phyloP scores from a whole-genome alignment of 2,113 vertebrate genomes.

The Phrynosoma blainvillii region DNA sequence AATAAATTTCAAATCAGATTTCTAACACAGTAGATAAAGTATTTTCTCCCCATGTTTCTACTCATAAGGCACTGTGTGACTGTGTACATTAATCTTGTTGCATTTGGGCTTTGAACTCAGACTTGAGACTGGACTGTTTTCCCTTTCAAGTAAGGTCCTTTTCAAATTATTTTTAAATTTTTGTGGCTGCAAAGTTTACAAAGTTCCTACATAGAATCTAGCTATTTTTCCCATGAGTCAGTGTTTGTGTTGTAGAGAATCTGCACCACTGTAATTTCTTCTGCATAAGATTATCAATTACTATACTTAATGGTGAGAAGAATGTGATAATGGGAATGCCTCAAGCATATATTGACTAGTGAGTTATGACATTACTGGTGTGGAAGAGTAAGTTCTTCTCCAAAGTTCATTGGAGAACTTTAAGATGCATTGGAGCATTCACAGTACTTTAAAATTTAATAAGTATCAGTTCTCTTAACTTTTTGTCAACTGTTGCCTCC shows the following conservation, averaged over 20 bases:
- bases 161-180: not conserved
- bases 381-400: not conserved
- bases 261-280: not conserved
- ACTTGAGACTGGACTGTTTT: not conserved
- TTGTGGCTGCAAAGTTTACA: not conserved
- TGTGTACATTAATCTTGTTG: not conserved
- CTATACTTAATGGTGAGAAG: not conserved
- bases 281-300: not conserved
- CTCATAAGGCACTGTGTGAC: not conserved
- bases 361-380: not conserved
- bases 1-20: conserved; percentile 15
- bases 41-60: not conserved
- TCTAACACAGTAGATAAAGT: not conserved
- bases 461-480: not conserved
- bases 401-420: not conserved
- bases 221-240: not conserved
- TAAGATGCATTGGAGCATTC: not conserved
- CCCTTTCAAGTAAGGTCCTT: not conserved
- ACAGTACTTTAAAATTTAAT: not conserved
- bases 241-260: not conserved
- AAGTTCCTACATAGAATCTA: not conserved
- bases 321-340: not conserved
- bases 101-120: not conserved
- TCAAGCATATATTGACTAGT: not conserved
- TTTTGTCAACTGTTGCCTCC: not conserved